A percentile compares a stretch with the other conserved stretches of the same genome.
phyloP scores from a whole-genome alignment of 2,113 vertebrate species.

The Gopherus flavomarginatus region DNA sequence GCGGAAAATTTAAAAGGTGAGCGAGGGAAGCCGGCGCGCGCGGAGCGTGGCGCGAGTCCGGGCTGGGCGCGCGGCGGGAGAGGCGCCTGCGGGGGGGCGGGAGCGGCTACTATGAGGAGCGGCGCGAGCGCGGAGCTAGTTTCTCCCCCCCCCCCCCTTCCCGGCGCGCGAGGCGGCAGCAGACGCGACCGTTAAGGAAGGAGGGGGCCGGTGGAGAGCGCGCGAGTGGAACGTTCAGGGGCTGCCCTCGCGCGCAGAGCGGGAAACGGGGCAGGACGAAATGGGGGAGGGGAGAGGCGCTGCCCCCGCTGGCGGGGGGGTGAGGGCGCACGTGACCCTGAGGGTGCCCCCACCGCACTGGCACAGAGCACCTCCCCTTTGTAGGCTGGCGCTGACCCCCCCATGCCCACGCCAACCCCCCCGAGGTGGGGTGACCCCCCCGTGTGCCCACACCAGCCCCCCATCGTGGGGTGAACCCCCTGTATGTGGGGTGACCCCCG shows the following conservation, averaged over 20 bases:
- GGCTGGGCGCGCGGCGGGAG: not conserved
- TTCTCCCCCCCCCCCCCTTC: not conserved
- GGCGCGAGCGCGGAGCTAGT: not conserved
- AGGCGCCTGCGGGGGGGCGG: too few relatives aligned
- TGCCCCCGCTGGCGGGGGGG: not conserved
- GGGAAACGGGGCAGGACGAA: slow-evolving; percentile 59
- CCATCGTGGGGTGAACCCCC: too few relatives aligned
- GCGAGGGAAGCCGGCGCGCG: slow-evolving; percentile 19
- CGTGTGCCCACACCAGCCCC: accelerated
- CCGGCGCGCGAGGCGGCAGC: not conserved
- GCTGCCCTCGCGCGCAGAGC: slow-evolving; percentile 31
- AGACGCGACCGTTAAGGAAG: not conserved
- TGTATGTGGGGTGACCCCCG: too few relatives aligned
- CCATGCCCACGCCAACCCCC: not conserved
- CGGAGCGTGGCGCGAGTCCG: not conserved
- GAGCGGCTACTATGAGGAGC: not conserved
- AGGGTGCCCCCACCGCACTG: not conserved
- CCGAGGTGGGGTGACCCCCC: not conserved
- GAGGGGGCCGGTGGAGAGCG: not conserved
- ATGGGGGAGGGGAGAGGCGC: slow-evolving; percentile 19
- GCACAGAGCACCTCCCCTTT: not conserved
- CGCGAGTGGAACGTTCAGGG: not conserved
- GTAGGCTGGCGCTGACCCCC: not conserved
- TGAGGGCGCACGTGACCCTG: not conserved
- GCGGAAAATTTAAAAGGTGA: slow-evolving; percentile 82